These are phyloP conservation scores for Zeugodacus cucurbitae DNA, from an alignment of 1,140 invertebrate genomes.

Conservation along the genomic window DNA sequence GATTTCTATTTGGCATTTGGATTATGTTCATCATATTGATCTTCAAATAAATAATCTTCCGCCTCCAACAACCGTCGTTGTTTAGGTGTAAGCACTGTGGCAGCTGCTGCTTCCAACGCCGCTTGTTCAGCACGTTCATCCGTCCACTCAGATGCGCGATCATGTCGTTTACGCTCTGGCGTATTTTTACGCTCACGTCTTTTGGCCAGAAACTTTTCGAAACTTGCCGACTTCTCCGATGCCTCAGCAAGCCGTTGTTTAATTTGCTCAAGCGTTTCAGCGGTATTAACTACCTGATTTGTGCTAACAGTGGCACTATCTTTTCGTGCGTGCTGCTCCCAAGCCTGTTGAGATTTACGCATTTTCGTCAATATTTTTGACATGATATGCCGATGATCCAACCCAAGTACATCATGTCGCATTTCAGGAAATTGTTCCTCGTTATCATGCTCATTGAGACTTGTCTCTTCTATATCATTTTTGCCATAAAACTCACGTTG, in stretches of 20 bases:
- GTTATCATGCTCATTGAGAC: constrained; percentile 56
- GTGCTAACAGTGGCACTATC: not conserved
- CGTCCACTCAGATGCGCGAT: not conserved
- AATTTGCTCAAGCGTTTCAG: not conserved
- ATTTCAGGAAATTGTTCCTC: constrained; percentile 69
- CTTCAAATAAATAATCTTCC: constrained; percentile 12
- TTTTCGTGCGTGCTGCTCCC: constrained; percentile 56
- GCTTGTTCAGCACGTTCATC: not conserved
- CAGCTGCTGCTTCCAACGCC: not conserved
- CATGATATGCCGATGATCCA: constrained; percentile 76
- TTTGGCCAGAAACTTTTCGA: constrained; percentile 50
- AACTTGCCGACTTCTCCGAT: constrained; percentile 39
- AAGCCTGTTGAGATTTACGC: constrained; percentile 68
- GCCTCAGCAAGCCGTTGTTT: constrained; percentile 39
- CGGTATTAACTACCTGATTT: not conserved
- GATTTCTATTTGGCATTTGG: not conserved
- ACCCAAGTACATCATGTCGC: constrained; percentile 77
- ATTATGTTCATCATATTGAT: not conserved
- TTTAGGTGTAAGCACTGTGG: not conserved
- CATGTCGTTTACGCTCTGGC: constrained; percentile 49
- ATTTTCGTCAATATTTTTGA: constrained; percentile 67
- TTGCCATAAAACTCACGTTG: constrained; percentile 35
- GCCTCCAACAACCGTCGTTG: not conserved
- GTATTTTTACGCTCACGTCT: constrained; percentile 49
- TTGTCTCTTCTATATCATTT: not conserved